Conservation (phyloP, 2,113 vertebrate genomes). For the Marmota flaviventris region DNA sequence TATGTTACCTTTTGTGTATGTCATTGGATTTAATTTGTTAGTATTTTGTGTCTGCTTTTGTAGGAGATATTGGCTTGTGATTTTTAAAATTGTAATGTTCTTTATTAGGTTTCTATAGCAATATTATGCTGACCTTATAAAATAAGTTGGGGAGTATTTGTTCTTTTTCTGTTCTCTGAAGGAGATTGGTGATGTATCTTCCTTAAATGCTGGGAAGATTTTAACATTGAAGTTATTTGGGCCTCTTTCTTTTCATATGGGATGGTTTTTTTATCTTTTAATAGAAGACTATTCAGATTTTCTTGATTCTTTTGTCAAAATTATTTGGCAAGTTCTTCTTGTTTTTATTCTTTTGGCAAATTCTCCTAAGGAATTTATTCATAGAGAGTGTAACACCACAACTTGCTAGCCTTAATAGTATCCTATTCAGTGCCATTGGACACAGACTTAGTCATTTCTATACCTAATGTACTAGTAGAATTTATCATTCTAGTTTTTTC, state of each 20-base stretch:
- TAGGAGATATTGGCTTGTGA: neutral
- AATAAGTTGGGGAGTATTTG: too few species aligned
- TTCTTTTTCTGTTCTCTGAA: neutral
- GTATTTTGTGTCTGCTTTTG: too few species aligned
- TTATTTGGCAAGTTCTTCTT: too few species aligned
- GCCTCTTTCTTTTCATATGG: conserved; percentile 9
- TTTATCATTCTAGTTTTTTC: conserved; percentile 46
- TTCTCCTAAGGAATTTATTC: conserved; percentile 48
- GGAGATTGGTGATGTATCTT: neutral
- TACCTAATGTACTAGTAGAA: neutral
- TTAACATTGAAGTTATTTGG: neutral
- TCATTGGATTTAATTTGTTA: too few species aligned
- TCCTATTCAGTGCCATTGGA: neutral
- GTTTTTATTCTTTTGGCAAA: conserved; percentile 2
- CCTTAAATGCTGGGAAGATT: neutral
- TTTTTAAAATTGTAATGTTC: neutral
- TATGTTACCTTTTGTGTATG: too few species aligned
- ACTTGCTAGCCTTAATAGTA: neutral
- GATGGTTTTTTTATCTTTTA: conserved; percentile 20
- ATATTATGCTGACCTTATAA: neutral
- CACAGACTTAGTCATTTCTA: neutral
- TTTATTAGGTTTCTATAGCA: neutral
- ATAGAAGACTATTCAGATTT: neutral
- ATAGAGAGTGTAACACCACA: neutral
- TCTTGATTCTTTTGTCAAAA: neutral